Evolutionary conservation across 2,888 invertebrate genomes (phyloP).

Genomic region (Leptinotarsa rubiginosa): DNA sequence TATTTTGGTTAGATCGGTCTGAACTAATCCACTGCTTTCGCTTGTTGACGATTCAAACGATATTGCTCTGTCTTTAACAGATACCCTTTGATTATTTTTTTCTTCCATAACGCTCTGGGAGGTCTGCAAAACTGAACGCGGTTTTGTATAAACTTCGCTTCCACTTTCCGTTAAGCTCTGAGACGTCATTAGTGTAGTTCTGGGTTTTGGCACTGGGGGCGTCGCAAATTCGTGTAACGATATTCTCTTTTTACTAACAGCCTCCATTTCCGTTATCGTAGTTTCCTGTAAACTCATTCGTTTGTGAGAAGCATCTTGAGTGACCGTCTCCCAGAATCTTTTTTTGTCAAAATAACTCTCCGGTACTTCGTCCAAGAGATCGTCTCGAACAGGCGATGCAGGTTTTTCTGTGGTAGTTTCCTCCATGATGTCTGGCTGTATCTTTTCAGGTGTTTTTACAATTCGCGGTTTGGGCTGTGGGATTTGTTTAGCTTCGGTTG

Average conservation of each 20-base stretch:
- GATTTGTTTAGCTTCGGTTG: slow-evolving; percentile 61
- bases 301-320: slow-evolving; percentile 58
- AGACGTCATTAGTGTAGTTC: slow-evolving; percentile 57
- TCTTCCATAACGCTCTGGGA: slow-evolving; percentile 38
- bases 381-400: slow-evolving; percentile 59
- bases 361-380: slow-evolving; percentile 58
- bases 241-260: slow-evolving; percentile 55
- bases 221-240: slow-evolving; percentile 61
- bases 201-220: slow-evolving; percentile 66
- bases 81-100: slow-evolving; percentile 36
- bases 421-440: slow-evolving; percentile 41
- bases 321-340: slow-evolving; percentile 69
- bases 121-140: slow-evolving; percentile 27
- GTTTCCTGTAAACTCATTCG: slow-evolving; percentile 60
- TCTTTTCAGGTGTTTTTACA: slow-evolving; percentile 54
- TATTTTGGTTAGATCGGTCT: slow-evolving; percentile 47
- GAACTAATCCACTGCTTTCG: slow-evolving; percentile 45
- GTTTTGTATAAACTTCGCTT: slow-evolving; percentile 38
- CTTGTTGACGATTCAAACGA: slow-evolving; percentile 51
- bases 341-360: slow-evolving; percentile 67
- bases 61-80: slow-evolving; percentile 44
- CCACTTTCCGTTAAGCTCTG: slow-evolving; percentile 54
- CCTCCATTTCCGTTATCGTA: slow-evolving; percentile 50
- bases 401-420: slow-evolving; percentile 49
- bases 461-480: slow-evolving; percentile 69